Conservation (phyloP, 2,113 vertebrate species). For the Sturnus vulgaris region DNA sequence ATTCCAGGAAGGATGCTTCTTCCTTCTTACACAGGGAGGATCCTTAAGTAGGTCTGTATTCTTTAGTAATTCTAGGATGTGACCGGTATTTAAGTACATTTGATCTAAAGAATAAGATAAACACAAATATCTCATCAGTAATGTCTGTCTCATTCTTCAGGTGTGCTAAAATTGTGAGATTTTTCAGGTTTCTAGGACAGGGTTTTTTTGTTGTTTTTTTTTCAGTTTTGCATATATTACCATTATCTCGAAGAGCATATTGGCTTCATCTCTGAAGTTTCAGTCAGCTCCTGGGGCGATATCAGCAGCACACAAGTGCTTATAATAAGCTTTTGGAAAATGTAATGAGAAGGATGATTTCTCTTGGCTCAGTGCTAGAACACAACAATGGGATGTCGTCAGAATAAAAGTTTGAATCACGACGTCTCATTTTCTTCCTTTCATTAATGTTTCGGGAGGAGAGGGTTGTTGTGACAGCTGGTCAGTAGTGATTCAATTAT, state of each 20-base stretch:
- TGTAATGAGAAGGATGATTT: slow-evolving; percentile 7
- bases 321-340: slow-evolving; percentile 10
- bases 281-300: background rate
- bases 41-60: background rate
- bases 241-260: background rate
- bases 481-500: slow-evolving; percentile 40
- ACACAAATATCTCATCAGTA: background rate
- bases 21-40: background rate
- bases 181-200: background rate
- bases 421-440: background rate
- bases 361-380: background rate
- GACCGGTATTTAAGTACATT: background rate
- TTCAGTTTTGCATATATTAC: background rate
- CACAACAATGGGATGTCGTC: background rate
- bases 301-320: slow-evolving; percentile 1
- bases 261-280: slow-evolving; percentile 12
- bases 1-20: background rate
- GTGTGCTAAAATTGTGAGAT: background rate
- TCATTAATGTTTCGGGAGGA: background rate
- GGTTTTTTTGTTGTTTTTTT: background rate
- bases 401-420: slow-evolving; percentile 10
- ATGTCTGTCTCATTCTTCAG: background rate
- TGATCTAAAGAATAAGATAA: background rate
- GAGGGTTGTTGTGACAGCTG: slow-evolving; percentile 19
- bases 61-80: background rate